Base-by-base conservation (phyloP, 2,888 invertebrate species). In the Tenthredo scrophulariae region DNA sequence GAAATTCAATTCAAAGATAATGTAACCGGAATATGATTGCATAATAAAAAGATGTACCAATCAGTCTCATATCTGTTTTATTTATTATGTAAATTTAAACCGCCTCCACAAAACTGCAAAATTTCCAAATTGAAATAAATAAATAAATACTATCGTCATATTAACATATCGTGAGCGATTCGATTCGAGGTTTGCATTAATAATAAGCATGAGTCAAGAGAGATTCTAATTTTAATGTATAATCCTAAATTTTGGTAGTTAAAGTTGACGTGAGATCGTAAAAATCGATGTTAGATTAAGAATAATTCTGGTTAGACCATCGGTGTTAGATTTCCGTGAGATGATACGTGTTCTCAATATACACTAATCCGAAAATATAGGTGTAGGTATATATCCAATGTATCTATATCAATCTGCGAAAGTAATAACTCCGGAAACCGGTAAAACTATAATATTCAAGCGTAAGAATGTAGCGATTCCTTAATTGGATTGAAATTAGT, bases 261-360 rank as follows among this genome's bases (percentile, higher is more conserved):
- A 50, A 77, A 54, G 18, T 33, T 15, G 54, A 77, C 80, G 62
- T 18, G 62, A 62, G 80, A 58, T 80, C 80, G 80, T 80, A 62
- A 80, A 79, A 62, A 46, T 18, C 6, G n/a, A 22, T n/a, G 33
- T 80, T 10, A 40, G 40, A 80, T 62, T 80, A 40, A 1, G 18
- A 80, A 18, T 46, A 46, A 80, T 80, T 62, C 58, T 40, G 9
- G 80, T 80, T 80, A 80, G 80, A 80, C n/a, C 62, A 37, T 80
- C 58, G 37, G 62, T 62, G 80, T 37, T 80, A 80, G 40, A 80
- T 80, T 80, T 33, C 15, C 26, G 50, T 77, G 33, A n/a, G 33
- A 22, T 18, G n/a, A 22, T 13, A 40, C 26, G 46, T 50, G 46
- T 74, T 74, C 72, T 74, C 40, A 43, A 72, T 13, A 40, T 72